A percentile compares a stretch with the other conserved stretches of the same genome.
Evolutionary conservation across 2,888 invertebrate genomes (phyloP).

Genomic region (Cremastinae sp.): DNA sequence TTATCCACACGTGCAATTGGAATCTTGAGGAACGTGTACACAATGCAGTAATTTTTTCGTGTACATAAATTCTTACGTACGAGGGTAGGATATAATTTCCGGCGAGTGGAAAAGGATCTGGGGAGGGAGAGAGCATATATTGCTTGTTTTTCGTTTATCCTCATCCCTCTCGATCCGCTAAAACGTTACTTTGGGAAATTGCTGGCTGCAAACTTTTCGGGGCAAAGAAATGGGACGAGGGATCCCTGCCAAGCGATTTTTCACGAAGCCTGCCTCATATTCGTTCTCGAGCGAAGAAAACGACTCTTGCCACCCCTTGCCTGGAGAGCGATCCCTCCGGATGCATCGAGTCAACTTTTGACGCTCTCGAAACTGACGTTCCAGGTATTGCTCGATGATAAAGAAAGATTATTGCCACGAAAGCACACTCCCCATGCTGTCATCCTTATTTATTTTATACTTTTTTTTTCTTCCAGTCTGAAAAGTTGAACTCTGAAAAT

Average conservation of each 20-base stretch:
- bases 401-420: too few relatives aligned
- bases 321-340: too few relatives aligned
- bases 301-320: too few relatives aligned
- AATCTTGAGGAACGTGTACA: not conserved
- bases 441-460: too few relatives aligned
- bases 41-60: constrained; percentile 1
- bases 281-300: too few relatives aligned
- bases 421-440: not conserved
- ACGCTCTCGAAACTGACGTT: not conserved
- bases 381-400: not conserved
- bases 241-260: not conserved
- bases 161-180: constrained; percentile 3
- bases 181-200: constrained; percentile 73
- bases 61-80: not conserved
- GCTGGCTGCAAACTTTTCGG: constrained; percentile 65
- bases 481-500: too few relatives aligned
- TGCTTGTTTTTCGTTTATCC: constrained; percentile 13
- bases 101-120: not conserved
- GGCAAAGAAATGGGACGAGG: constrained; percentile 6
- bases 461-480: constrained; percentile 10
- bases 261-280: not conserved
- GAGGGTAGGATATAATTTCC: not conserved
- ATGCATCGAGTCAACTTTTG: too few relatives aligned
- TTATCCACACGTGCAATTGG: too few relatives aligned
- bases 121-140: not conserved